Conservation (phyloP, 1,140 invertebrate genomes). For the Heliconius himera region DNA sequence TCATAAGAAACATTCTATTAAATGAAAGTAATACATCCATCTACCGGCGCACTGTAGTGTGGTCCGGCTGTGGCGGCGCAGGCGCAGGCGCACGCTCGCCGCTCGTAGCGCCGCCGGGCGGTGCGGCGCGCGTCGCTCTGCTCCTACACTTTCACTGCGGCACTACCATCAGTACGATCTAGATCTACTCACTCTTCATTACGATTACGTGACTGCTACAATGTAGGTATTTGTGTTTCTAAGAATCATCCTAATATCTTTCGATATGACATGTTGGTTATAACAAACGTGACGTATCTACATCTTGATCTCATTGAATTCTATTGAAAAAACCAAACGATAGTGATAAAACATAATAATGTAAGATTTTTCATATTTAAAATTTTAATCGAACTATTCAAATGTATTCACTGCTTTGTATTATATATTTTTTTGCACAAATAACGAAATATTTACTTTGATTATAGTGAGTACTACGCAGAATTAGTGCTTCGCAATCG, state of each 20-base stretch:
- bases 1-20: too few relatives aligned
- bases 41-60: too few relatives aligned
- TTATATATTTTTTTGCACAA: neutral
- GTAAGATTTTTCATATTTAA: too few relatives aligned
- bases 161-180: constrained; percentile 22
- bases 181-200: constrained; percentile 28
- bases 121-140: neutral
- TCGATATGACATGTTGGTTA: neutral
- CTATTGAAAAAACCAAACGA: too few relatives aligned
- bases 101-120: neutral
- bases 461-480: too few relatives aligned
- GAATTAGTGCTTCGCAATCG: neutral
- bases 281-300: neutral
- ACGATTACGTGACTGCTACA: constrained; percentile 14
- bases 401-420: neutral
- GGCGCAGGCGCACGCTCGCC: neutral
- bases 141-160: constrained; percentile 38
- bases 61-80: neutral
- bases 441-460: neutral
- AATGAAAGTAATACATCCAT: too few relatives aligned
- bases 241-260: neutral
- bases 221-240: neutral
- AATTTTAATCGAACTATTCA: too few relatives aligned
- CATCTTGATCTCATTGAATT: neutral
- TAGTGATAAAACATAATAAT: too few relatives aligned